These are phyloP conservation scores for Aselliscus stoliczkanus DNA, from an alignment of 2,797 vertebrate genomes.

Conservation along the genomic window DNA sequence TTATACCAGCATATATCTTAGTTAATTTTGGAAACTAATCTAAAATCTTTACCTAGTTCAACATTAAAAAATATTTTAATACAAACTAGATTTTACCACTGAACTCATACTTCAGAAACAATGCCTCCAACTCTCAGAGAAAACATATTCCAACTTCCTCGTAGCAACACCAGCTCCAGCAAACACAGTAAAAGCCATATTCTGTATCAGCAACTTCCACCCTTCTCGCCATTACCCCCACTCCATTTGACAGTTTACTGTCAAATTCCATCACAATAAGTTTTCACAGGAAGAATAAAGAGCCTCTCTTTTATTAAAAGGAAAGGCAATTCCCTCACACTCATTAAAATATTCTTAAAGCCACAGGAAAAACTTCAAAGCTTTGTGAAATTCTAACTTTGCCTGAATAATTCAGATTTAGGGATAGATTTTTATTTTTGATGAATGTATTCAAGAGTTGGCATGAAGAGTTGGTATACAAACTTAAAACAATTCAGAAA, in stretches of 20 bases:
- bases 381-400: conserved; percentile 25
- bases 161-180: background rate
- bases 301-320: background rate
- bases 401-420: conserved; percentile 4
- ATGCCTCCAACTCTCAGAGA: conserved; percentile 2
- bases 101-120: background rate
- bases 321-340: background rate
- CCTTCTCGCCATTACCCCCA: background rate
- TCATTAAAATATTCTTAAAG: background rate
- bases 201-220: background rate
- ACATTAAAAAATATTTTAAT: conserved; percentile 17
- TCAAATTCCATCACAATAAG: background rate
- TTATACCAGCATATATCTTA: background rate
- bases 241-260: background rate
- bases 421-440: conserved; percentile 29
- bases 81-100: conserved; percentile 18
- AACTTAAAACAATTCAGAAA: conserved; percentile 45
- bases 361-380: conserved; percentile 2
- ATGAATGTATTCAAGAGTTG: conserved; percentile 30
- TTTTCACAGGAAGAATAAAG: background rate
- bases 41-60: conserved; percentile 26
- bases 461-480: background rate
- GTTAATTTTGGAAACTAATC: conserved; percentile 12
- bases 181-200: background rate
- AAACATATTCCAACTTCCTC: background rate